Evolutionary conservation across 2,888 invertebrate genomes (phyloP).

Genomic region (Drosophila antonietae): DNA sequence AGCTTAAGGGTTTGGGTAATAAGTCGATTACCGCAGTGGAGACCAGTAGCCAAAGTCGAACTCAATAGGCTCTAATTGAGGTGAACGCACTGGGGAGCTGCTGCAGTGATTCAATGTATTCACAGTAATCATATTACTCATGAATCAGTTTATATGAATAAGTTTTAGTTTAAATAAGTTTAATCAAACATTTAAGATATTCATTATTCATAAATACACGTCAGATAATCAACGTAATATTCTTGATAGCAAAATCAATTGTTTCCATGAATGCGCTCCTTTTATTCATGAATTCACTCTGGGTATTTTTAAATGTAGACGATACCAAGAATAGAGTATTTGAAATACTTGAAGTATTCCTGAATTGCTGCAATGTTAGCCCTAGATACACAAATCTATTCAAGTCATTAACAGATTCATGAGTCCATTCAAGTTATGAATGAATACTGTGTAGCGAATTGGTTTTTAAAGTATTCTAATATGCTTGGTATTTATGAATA

Average conservation of each 20-base stretch:
- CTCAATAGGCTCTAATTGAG: slow-evolving; percentile 18
- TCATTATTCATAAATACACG: background rate
- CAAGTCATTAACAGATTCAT: too few species aligned
- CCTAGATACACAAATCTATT: background rate
- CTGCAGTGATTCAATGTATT: slow-evolving; percentile 4
- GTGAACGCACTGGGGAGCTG: slow-evolving; percentile 21
- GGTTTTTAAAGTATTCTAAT: background rate
- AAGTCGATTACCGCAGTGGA: slow-evolving; percentile 1
- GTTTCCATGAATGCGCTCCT: background rate
- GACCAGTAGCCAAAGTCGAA: slow-evolving; percentile 2
- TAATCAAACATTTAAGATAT: too few species aligned
- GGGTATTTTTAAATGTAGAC: background rate
- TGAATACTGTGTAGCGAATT: background rate
- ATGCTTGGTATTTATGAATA: background rate
- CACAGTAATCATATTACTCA: slow-evolving; percentile 8
- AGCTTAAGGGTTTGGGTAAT: slow-evolving; percentile 20
- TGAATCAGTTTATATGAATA: too few species aligned
- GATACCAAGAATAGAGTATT: background rate
- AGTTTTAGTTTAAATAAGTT: too few species aligned
- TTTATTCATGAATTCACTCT: background rate
- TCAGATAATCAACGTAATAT: background rate
- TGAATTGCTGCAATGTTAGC: background rate
- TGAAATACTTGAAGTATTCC: background rate
- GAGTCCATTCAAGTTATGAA: background rate
- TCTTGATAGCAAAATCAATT: too few species aligned